Evolutionary conservation across 2,888 invertebrate species (phyloP), one percentile per base, ranked within the genome.

Genomic region (Drosophila nr. medialis): DNA sequence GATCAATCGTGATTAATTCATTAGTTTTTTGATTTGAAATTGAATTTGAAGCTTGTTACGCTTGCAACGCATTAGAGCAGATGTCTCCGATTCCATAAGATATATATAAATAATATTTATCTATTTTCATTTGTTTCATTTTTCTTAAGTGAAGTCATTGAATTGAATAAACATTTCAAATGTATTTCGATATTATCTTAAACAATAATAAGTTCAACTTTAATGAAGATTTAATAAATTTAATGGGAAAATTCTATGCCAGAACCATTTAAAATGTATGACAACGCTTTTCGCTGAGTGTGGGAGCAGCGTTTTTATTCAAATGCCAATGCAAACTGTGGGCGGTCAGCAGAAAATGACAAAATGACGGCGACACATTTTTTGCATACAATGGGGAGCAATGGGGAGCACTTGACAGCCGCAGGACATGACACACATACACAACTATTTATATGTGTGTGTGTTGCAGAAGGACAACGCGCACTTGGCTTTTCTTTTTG

Each of bases 401-500:
- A 29, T 51, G 67, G 56, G 59, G 59, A 73, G 61, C 77, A 75
- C 80, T 88, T 89, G 90, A 89, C 73, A 83, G 74, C 51, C 86
- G 59, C 76, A 72, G 87, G 72, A 45, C 21, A 45, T 45, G 45
- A 45, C 45, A 15, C 7, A 45, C 45, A 45, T 15, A 45, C 21
- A 45, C 21, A 45, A 21, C 21, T 21, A 45, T 21, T 13, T 21
- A 64, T 75, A 21, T n/a, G 11, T n/a, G 6, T 21, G 7, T 38
- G 21, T 42, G 10, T 21, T 21, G 67, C 56, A 72, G 70, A 72
- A 72, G 80, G 72, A 79, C 67, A 81, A 76, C 70, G 86, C 63
- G 72, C 72, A 84, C 85, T 89, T 89, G 83, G 73, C 86, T 78
- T 83, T 77, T 36, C 42, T 54, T 64, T 61, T 61, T 83, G 79